Base-by-base conservation (phyloP, 2,113 vertebrate species). In the Collichthys lucidus region DNA sequence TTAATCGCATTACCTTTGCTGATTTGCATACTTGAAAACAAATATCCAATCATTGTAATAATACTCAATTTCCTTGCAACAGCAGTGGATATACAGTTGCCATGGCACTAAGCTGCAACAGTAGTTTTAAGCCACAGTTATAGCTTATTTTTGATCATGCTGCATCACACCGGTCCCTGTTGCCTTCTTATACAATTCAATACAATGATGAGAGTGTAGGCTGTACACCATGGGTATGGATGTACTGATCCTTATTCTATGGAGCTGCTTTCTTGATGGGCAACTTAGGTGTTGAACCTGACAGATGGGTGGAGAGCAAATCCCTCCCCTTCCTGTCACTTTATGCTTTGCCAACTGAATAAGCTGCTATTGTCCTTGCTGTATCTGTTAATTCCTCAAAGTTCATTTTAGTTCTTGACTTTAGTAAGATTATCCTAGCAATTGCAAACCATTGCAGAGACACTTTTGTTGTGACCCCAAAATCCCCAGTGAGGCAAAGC, bases 11-110 rank as follows among this genome's bases (percentile, higher is more conserved):
- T 80, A 74, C 68, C 46, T 81, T 57, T 77, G 44, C 69, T 81
- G 64, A 87, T 88, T 86, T 77, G 73, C 57, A 59, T 78, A 53
- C 67, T 80, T 64, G 50, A 83, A 84, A 83, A 80, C 29, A 84
- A 80, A 82, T 64, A 60, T 61, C n/a, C 49, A 74, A 53, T 86
- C 74, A 70, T 31, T 81, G 50, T 72, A 77, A 80, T 83, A 42
- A 67, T 53, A 60, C 73, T 81, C 40, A 4, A 16, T 70, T 79
- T 75, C 68, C 14, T 60, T 71, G 55, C 22, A 71, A 52, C 4
- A 14, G 64, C 50, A 62, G 63, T 16, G n/a, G 46, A 53, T 72
- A 22, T 77, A 35, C 71, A 64, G 88, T 84, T 91, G 81, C 79
- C 77, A 89, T 83, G 74, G 60, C 60, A 73, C 66, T 71, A 11